Base-by-base conservation (phyloP, 2,113 vertebrate species). In the Noctilio leporinus region DNA sequence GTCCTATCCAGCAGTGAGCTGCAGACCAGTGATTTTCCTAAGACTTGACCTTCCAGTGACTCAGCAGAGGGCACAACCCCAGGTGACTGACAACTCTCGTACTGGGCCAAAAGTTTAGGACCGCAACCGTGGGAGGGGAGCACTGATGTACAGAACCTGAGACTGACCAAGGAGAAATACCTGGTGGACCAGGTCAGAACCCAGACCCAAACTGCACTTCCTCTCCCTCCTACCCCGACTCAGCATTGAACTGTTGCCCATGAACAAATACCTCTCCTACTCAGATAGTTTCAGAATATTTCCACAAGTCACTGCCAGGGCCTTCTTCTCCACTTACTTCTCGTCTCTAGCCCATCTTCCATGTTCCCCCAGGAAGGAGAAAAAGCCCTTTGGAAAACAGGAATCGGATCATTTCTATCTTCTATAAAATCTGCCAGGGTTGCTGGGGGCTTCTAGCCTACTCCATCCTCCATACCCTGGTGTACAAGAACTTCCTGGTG, bases 111-210 rank as follows among this genome's bases (percentile, higher is more conserved):
- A 1, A 38, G 24, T 69, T 57, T 47, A 10, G 20, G 76, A 16
- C 28, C 22, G 24, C 26, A 40, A 0, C 12, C 24, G 3, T 15
- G 6, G 35, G 3, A 2, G 19, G 53, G 7, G 5, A 11, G 47
- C 19, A 57, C 59, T n/a, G 72, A 35, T 10, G 1, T 57, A 3
- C 0, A 78, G 43, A 6, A 1, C 33, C 57, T 15, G 33, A 57
- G 72, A 49, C 10, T 10, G 10, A 12, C 22, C 43, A 38, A n/a
- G 10, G 33, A 22, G 82, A 72, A 78, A 11, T 35, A 43, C 10
- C 30, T 22, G 53, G 38, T 33, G 51, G 30, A 35, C 43, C 45
- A 69, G 7, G 10, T 75, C 11, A 92, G 28, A 75, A 80, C 15
- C 55, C 12, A 40, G n/a, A 83, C 6, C 24, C 47, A 17, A 19